A percentile compares a stretch with the other conserved stretches of the same genome.
phyloP scores from a whole-genome alignment of 30 jellyfish, hydroid and myxozoan species.

The Aurelia sp. region DNA sequence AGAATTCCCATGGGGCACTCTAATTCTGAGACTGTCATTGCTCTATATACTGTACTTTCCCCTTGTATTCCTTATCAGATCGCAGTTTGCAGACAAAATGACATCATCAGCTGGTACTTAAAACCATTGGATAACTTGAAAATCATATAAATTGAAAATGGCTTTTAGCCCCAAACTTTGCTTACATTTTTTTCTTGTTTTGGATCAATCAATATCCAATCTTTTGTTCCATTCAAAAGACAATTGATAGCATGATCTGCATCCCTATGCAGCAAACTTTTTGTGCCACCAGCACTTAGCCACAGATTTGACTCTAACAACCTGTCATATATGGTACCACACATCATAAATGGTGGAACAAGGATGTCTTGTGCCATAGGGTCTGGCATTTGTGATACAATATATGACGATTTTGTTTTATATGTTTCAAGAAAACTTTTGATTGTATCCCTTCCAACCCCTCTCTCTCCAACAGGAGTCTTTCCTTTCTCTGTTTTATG shows the following conservation, averaged over 20 bases:
- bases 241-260: constrained; percentile 69
- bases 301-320: constrained; percentile 57
- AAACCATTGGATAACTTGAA: too few relatives aligned
- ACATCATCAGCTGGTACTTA: too few relatives aligned
- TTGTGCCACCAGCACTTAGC: constrained; percentile 73
- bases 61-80: too few relatives aligned
- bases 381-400: constrained; percentile 62
- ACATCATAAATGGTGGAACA: constrained; percentile 60
- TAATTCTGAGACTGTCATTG: too few relatives aligned
- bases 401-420: constrained; percentile 29
- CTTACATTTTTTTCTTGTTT: constrained; percentile 54
- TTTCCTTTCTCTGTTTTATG: constrained; percentile 54
- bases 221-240: constrained; percentile 58
- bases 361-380: constrained; percentile 60
- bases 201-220: constrained; percentile 64
- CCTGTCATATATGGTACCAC: constrained; percentile 59
- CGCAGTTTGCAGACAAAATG: too few relatives aligned
- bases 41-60: too few relatives aligned
- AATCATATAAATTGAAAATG: too few relatives aligned
- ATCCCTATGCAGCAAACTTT: constrained; percentile 55
- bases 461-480: constrained; percentile 62
- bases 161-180: background rate
- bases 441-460: constrained; percentile 66
- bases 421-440: constrained; percentile 37
- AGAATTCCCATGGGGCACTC: too few relatives aligned